Percentiles rank a stretch among this genome's conserved stretches.
These are phyloP conservation scores for Tanytarsus gracilentus DNA, from an alignment of 2,888 invertebrate species.

Conservation along the genomic window DNA sequence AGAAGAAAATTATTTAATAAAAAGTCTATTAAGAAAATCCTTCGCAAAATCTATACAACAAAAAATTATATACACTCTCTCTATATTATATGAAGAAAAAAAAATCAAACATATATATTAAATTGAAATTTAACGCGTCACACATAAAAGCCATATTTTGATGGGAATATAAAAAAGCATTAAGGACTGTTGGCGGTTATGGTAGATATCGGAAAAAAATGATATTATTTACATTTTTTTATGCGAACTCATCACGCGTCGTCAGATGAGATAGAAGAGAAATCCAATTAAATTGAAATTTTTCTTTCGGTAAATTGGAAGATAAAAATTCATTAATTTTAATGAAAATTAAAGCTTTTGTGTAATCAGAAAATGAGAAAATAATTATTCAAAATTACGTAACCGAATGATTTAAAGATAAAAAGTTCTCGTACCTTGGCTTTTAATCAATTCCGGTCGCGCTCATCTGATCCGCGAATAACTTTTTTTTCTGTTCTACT, in stretches of 20 bases:
- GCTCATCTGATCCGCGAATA: no score
- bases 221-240: neutral
- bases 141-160: slow-evolving; percentile 26
- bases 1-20: slow-evolving; percentile 4
- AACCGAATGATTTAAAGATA: no score
- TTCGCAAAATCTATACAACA: neutral
- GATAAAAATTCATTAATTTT: slow-evolving; percentile 1
- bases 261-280: neutral
- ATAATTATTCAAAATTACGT: no score
- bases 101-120: slow-evolving; percentile 12
- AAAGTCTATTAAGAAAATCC: neutral
- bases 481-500: no score
- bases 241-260: neutral
- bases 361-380: neutral
- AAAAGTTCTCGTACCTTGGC: no score
- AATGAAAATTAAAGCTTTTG: neutral
- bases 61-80: neutral
- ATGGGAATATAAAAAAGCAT: slow-evolving; percentile 10
- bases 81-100: neutral
- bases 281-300: slow-evolving; percentile 10
- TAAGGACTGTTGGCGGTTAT: slow-evolving; percentile 15
- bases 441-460: no score
- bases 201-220: neutral
- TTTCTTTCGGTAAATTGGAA: neutral
- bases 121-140: slow-evolving; percentile 21